A percentile compares a stretch with the other conserved stretches of the same genome.
phyloP scores from a whole-genome alignment of 2,797 vertebrate species.

The Gymnopithys bicolor region DNA sequence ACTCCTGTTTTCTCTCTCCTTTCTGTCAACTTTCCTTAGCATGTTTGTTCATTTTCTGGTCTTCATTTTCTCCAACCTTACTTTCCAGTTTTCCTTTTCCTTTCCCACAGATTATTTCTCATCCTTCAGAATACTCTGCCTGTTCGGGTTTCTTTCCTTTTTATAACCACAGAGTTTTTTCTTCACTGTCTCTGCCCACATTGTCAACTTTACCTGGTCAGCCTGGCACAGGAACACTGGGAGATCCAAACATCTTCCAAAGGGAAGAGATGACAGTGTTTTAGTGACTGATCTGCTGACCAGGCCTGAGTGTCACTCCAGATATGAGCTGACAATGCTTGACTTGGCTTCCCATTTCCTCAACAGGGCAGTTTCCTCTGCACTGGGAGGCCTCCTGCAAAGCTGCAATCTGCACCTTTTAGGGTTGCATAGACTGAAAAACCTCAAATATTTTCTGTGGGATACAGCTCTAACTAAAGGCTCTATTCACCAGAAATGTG shows the following conservation, averaged over 20 bases:
- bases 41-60: neutral
- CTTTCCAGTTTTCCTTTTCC: neutral
- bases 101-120: neutral
- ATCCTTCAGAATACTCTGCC: neutral
- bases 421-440: slow-evolving; percentile 54
- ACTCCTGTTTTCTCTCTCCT: neutral
- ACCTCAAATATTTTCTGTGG: slow-evolving; percentile 70
- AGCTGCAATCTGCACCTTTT: slow-evolving; percentile 56
- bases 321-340: neutral
- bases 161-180: neutral
- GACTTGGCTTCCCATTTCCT: neutral
- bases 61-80: neutral
- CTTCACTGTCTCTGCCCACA: neutral
- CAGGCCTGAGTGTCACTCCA: neutral
- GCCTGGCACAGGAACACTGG: neutral
- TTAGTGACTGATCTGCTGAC: neutral
- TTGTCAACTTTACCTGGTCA: neutral
- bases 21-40: neutral
- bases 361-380: neutral
- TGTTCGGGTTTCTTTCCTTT: neutral
- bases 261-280: neutral
- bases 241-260: neutral
- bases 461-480: slow-evolving; percentile 45
- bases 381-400: slow-evolving; percentile 24
- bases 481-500: slow-evolving; percentile 58